Percentiles rank a stretch among this genome's conserved stretches.
These are phyloP conservation scores for Typhlomys cinereus DNA, from an alignment of 2,113 vertebrate species.

Conservation along the genomic window DNA sequence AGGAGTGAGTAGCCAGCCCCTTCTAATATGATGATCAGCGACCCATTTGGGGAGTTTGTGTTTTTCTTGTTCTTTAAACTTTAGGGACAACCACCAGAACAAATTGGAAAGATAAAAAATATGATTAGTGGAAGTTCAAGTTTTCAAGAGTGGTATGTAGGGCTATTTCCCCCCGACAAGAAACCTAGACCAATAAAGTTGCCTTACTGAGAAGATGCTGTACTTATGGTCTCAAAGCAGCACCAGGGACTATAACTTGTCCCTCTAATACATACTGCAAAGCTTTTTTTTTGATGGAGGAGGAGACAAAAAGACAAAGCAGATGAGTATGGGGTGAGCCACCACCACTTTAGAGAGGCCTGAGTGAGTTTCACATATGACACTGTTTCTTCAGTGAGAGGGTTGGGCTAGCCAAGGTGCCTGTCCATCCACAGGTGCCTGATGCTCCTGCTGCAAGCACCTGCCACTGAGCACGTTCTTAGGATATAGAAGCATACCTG, in stretches of 20 bases:
- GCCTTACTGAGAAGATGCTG: neutral
- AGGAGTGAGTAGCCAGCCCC: neutral
- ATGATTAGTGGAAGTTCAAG: neutral
- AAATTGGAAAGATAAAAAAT: neutral
- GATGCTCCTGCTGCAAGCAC: neutral
- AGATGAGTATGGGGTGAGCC: neutral
- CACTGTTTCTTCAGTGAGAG: neutral
- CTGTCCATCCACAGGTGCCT: neutral
- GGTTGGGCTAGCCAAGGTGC: neutral
- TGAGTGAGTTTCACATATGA: neutral
- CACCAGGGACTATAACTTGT: neutral
- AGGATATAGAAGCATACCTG: neutral
- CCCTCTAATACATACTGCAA: neutral
- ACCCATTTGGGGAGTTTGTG: neutral
- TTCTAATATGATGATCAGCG: neutral
- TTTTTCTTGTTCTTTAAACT: neutral
- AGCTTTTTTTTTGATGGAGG: neutral
- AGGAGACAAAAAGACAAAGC: neutral
- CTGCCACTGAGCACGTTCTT: neutral
- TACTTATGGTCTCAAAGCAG: neutral
- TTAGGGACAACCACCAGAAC: neutral
- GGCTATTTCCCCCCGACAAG: neutral
- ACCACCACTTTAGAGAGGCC: neutral
- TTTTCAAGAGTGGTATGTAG: neutral
- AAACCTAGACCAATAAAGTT: neutral